phyloP scores from a whole-genome alignment of 2,797 vertebrate genomes.

The Apogon talboti region DNA sequence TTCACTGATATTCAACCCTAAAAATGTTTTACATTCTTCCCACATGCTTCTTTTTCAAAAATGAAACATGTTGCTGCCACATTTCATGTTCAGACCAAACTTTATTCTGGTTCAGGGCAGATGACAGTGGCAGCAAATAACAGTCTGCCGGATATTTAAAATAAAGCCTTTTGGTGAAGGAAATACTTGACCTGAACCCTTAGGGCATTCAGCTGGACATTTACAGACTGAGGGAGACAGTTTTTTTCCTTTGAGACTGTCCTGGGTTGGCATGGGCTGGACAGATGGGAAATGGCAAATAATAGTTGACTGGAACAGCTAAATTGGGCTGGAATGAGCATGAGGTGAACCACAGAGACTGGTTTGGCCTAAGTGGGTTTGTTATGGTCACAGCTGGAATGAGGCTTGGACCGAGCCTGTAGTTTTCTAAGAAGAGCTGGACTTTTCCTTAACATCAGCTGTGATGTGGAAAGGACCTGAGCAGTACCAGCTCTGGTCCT shows the following conservation, averaged over 20 bases:
- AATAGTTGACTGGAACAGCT: conserved; percentile 44
- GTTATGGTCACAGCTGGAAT: conserved; percentile 51
- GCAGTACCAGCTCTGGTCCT: neutral
- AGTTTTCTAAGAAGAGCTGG: conserved; percentile 23
- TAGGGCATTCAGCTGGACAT: conserved; percentile 17
- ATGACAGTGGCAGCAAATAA: conserved; percentile 13
- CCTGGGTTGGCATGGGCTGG: conserved; percentile 33
- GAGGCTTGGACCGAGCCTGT: conserved; percentile 15
- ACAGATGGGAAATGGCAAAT: conserved; percentile 36
- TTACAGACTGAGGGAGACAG: conserved; percentile 20
- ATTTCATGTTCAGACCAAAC: conserved; percentile 46
- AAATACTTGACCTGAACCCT: conserved; percentile 25
- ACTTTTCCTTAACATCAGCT: conserved; percentile 41
- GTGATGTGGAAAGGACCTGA: conserved; percentile 43
- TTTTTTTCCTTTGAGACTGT: conserved; percentile 20
- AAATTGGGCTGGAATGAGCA: conserved; percentile 47
- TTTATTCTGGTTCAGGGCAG: conserved; percentile 27
- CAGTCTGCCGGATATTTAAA: conserved; percentile 24
- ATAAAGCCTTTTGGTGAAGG: neutral
- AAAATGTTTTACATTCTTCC: conserved; percentile 5
- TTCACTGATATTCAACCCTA: neutral
- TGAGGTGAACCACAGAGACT: conserved; percentile 47
- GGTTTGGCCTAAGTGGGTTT: conserved; percentile 43
- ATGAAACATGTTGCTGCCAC: conserved; percentile 28
- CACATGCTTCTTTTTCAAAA: conserved; percentile 29